Conservation (phyloP, 2,888 invertebrate species). For the Drosophila pseudotakahashii region DNA sequence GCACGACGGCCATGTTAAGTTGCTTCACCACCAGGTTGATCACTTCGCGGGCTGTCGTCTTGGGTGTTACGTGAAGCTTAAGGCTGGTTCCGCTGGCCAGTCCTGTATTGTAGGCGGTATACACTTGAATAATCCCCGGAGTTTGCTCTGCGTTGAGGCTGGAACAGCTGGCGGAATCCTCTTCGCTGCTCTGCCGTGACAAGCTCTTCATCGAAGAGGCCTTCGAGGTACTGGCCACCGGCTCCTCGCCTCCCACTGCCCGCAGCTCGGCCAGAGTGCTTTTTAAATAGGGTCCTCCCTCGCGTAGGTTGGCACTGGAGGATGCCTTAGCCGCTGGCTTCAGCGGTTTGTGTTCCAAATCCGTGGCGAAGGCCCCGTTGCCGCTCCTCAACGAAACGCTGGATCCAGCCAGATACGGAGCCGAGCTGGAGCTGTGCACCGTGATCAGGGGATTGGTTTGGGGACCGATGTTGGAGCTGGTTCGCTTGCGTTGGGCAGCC, state of each 20-base stretch:
- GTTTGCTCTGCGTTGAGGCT: constrained; percentile 65
- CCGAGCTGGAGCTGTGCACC: constrained; percentile 85
- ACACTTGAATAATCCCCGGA: constrained; percentile 89
- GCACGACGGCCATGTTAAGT: constrained; percentile 95
- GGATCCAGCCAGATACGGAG: constrained; percentile 86
- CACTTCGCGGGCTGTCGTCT: constrained; percentile 97
- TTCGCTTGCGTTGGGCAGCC: constrained; percentile 85
- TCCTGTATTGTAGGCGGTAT: constrained; percentile 98
- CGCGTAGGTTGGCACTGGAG: constrained; percentile 83
- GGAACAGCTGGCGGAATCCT: constrained; percentile 77
- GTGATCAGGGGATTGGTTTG: constrained; percentile 70
- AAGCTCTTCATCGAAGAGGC: constrained; percentile 73
- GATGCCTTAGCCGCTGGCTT: constrained; percentile 63
- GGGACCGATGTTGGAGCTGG: constrained; percentile 85
- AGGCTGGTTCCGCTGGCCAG: constrained; percentile 96
- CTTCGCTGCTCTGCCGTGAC: constrained; percentile 79
- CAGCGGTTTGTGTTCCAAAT: constrained; percentile 67
- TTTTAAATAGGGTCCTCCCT: constrained; percentile 85
- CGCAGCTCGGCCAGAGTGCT: constrained; percentile 85
- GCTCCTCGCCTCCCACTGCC: constrained; percentile 82
- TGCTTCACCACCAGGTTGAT: constrained; percentile 98
- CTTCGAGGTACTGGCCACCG: constrained; percentile 66
- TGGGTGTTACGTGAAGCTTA: constrained; percentile 95
- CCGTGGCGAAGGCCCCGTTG: constrained; percentile 59
- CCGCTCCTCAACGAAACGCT: constrained; percentile 69